Percentiles rank a stretch among this genome's conserved stretches.
These are phyloP conservation scores for Leucoptera coffeella DNA, from an alignment of 2,888 invertebrate genomes.

Conservation along the genomic window DNA sequence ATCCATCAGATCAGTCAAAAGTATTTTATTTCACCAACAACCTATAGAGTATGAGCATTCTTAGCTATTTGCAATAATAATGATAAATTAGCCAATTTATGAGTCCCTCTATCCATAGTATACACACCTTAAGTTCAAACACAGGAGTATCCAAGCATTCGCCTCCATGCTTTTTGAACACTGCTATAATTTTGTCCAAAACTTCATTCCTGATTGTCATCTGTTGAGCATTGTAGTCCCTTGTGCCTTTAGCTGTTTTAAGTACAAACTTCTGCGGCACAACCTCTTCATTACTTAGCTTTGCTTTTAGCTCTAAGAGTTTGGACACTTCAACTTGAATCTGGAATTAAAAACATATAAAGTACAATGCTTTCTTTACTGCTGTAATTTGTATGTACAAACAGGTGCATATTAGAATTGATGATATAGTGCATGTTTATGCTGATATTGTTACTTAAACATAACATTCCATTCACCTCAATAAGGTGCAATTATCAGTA, in stretches of 20 bases:
- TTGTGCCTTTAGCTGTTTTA: conserved; percentile 89
- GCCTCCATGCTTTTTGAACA: conserved; percentile 96
- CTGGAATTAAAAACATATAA: conserved; percentile 36
- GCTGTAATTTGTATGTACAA: neutral
- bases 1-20: too few relatives aligned
- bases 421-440: too few relatives aligned
- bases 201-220: conserved; percentile 88
- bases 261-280: conserved; percentile 73
- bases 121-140: conserved; percentile 84
- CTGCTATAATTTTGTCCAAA: conserved; percentile 75
- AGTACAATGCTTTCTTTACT: conserved; percentile 3
- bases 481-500: too few relatives aligned
- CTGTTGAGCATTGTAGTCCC: conserved; percentile 91
- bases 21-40: too few relatives aligned
- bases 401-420: neutral
- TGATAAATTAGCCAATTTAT: too few relatives aligned
- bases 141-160: conserved; percentile 98
- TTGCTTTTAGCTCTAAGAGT: conserved; percentile 72
- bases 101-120: neutral
- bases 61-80: too few relatives aligned
- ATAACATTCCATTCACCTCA: too few relatives aligned
- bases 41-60: too few relatives aligned
- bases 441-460: too few relatives aligned
- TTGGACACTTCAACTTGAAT: conserved; percentile 81
- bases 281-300: conserved; percentile 55